phyloP scores from a whole-genome alignment of 2,888 invertebrate species.

The Trachelus troglodyta region DNA sequence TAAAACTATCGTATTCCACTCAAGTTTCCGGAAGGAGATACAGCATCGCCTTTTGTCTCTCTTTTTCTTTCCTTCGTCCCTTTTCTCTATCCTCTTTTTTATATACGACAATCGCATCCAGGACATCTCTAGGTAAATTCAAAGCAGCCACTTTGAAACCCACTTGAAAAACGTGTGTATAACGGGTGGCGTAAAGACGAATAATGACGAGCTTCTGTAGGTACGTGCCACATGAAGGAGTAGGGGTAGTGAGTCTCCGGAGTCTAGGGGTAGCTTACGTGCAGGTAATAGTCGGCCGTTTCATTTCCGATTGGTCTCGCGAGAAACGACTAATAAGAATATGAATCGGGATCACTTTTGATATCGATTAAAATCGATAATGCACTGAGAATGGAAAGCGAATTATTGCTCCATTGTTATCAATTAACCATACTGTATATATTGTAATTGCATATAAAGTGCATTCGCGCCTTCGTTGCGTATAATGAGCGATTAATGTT shows the following conservation, averaged over 20 bases:
- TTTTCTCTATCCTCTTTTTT: neutral
- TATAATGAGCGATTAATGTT: slow-evolving; percentile 24
- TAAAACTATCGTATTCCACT: neutral
- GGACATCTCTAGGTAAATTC: neutral
- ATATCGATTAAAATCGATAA: neutral
- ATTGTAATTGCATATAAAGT: neutral
- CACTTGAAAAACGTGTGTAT: neutral
- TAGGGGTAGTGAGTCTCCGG: neutral
- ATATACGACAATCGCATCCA: neutral
- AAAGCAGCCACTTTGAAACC: neutral
- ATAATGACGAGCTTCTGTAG: neutral
- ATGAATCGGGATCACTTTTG: neutral
- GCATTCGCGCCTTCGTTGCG: neutral
- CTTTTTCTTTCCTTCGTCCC: neutral
- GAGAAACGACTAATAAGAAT: neutral
- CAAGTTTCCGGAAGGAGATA: neutral
- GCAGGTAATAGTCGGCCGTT: neutral
- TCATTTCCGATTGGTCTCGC: neutral
- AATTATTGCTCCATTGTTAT: neutral
- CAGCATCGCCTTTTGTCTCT: neutral
- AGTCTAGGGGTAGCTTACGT: neutral
- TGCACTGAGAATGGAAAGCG: neutral
- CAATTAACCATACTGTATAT: neutral
- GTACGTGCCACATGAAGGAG: neutral
- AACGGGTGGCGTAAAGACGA: neutral